Evolutionary conservation across 2,888 invertebrate species (phyloP).

Genomic region (Cacoxenus indagator): DNA sequence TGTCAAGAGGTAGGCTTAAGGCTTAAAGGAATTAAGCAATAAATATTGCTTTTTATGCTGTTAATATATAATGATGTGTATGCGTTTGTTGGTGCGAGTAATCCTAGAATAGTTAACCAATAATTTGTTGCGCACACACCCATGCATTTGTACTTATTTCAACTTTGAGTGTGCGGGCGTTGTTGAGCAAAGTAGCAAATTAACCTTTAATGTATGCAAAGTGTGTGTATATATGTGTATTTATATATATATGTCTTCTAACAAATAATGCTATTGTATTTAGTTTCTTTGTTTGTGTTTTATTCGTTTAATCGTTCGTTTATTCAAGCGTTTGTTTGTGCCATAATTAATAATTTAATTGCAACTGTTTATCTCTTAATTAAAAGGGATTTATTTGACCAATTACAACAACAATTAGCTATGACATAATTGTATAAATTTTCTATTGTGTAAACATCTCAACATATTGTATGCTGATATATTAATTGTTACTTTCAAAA

Average conservation of each 20-base stretch:
- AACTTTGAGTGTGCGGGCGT: not conserved
- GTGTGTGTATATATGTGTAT: not conserved
- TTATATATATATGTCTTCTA: not conserved
- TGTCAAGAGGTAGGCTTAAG: no score
- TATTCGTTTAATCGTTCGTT: constrained; percentile 24
- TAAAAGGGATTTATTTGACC: constrained; percentile 63
- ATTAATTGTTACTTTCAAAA: no score
- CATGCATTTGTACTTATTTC: not conserved
- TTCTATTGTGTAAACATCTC: not conserved
- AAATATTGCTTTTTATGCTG: no score
- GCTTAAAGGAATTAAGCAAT: no score
- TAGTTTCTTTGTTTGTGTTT: constrained; percentile 20
- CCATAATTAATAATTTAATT: constrained; percentile 68
- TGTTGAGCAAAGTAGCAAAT: not conserved
- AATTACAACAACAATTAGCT: constrained; percentile 34
- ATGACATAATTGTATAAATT: not conserved
- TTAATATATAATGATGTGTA: constrained; percentile 25
- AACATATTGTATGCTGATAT: not conserved
- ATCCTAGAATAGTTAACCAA: not conserved
- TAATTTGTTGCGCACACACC: not conserved
- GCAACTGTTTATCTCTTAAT: constrained; percentile 68
- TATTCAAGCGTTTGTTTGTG: constrained; percentile 24
- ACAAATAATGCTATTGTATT: constrained; percentile 16
- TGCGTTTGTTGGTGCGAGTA: constrained; percentile 30
- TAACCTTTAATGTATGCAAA: not conserved